Base-by-base conservation (phyloP, 2,113 vertebrate species). In the Periophthalmodon schlosseri region DNA sequence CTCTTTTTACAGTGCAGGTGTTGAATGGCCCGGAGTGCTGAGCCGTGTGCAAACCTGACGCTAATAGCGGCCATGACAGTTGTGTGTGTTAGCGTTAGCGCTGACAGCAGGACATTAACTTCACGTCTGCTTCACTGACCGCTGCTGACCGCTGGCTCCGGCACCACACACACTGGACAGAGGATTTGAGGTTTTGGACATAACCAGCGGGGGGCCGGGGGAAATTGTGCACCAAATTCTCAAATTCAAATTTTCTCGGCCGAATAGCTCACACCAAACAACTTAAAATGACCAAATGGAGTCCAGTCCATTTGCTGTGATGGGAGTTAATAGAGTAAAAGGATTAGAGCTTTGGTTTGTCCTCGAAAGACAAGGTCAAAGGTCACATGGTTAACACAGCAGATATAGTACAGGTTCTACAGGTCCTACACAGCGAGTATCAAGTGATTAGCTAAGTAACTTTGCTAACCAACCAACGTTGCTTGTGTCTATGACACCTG, bases 1-100 rank as follows among this genome's bases (percentile, higher is more conserved):
- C 16, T 20, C 13, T 18, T 54, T 54, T 56, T 56, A 9, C 52
- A 21, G 20, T n/a, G 52, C 7, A 9, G 6, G 16, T 60, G 58
- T 58, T 14, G 13, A 33, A 28, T 2, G 5, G 24, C 60, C 14
- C 9, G 14, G 60, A 16, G 60, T 24, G 60, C 14, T 61, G 14
- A 16, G 60, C 23, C 60, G 28, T 33, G 60, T 11, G 24, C 24
- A 15, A 61, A 61, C 60, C 5, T 61, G 60, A 28, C 16, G 60
- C 60, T 61, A 61, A 61, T 61, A 24, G 60, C 60, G 28, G 24
- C 60, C 60, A 34, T 61, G 60, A 61, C 60, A 61, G 60, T 33
- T 61, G 24, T 8, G 12, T 56, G 21, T 34, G 14, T 11, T 8
- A 4, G 14, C 28, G 60, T 61, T 34, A 13, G 14, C 14, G 24